phyloP scores from a whole-genome alignment of 2,113 vertebrate genomes.

The Turnix velox region DNA sequence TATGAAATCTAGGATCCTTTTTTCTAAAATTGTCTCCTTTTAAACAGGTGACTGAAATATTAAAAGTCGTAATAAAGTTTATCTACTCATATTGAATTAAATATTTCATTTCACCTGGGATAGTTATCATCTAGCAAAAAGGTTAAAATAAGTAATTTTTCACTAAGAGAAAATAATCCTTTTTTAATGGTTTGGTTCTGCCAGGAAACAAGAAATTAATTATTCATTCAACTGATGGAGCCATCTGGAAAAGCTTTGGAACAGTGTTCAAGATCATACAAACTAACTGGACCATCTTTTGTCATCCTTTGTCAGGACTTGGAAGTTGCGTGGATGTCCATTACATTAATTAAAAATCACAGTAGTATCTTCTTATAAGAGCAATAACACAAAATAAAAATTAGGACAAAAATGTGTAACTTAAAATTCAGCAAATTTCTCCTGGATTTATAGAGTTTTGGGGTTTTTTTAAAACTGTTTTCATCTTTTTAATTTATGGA shows the following conservation, averaged over 20 bases:
- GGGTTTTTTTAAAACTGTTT: not conserved
- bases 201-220: not conserved
- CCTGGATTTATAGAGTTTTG: not conserved
- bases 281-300: not conserved
- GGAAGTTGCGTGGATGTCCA: not conserved
- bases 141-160: not conserved
- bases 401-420: not conserved
- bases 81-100: not conserved
- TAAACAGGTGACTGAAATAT: not conserved
- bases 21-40: not conserved
- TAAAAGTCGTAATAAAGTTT: not conserved
- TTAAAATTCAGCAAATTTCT: not conserved
- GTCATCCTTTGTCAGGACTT: not conserved
- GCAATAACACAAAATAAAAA: not conserved
- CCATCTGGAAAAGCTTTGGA: slow-evolving; percentile 22
- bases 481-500: not conserved
- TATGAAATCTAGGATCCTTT: not conserved
- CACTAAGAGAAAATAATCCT: not conserved
- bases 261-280: not conserved
- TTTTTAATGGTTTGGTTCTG: not conserved
- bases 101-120: not conserved
- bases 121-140: not conserved
- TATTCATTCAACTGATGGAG: not conserved
- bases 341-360: not conserved
- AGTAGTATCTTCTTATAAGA: not conserved